Conservation (phyloP, 2,888 invertebrate species). For the Aradus depressus region DNA sequence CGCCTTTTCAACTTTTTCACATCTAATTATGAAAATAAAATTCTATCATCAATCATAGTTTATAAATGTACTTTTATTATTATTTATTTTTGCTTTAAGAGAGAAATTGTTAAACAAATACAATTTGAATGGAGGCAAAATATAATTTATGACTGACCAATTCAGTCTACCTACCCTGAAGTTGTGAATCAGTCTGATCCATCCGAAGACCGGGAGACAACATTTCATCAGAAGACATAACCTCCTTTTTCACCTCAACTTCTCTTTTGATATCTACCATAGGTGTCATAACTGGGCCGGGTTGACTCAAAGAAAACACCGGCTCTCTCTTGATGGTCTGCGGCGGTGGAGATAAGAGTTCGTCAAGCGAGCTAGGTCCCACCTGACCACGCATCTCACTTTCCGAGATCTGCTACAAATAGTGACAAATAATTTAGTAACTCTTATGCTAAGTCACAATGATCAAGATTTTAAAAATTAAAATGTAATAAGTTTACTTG, state of each 20-base stretch:
- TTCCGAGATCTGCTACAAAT: no score
- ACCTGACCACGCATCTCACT: slow-evolving; percentile 4
- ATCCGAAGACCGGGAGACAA: slow-evolving; percentile 29
- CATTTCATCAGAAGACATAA: slow-evolving; percentile 32
- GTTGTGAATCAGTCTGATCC: slow-evolving; percentile 20
- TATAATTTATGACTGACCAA: not conserved
- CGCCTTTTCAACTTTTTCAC: slow-evolving; percentile 58
- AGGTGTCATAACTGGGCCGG: slow-evolving; percentile 18
- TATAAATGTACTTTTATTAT: no score
- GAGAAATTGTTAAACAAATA: no score
- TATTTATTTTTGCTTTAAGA: no score
- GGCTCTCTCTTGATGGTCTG: slow-evolving; percentile 29
- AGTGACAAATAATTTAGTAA: no score
- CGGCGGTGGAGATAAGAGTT: slow-evolving; percentile 25
- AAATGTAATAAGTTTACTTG: no score
- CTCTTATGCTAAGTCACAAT: no score
- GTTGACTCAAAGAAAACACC: slow-evolving; percentile 10
- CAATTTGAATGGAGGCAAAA: not conserved
- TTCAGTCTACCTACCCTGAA: slow-evolving; percentile 17
- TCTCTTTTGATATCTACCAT: slow-evolving; percentile 21
- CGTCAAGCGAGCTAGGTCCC: slow-evolving; percentile 23
- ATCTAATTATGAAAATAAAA: slow-evolving; percentile 34
- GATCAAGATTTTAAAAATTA: no score
- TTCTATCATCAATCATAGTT: not conserved
- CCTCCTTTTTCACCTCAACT: slow-evolving; percentile 33